Base-by-base conservation (phyloP, 1,140 invertebrate genomes). In the Drosophila bipectinata region DNA sequence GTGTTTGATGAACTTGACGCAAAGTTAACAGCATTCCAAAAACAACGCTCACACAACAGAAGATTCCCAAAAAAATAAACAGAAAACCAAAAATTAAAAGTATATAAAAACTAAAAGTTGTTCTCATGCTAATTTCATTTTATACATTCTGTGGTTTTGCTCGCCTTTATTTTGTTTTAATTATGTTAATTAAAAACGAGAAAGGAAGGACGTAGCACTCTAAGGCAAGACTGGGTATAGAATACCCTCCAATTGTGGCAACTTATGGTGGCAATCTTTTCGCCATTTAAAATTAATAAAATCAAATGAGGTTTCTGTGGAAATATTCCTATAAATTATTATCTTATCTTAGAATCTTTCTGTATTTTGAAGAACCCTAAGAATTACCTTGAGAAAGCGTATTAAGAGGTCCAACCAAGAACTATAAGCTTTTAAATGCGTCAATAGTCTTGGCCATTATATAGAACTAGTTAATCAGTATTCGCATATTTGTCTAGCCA, bases 1-100 rank as follows among this genome's bases (percentile, higher is more conserved):
- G 79, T 71, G 74, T 85, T 85, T 85, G 83, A 87, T 85, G 82
- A 87, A 85, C 82, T 78, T 88, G 83, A 87, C 66, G 75, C 45
- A 57, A 66, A 78, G 79, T 87, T 77, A 73, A 80, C 68, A 57
- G 69, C 26, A 28, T 28, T 28, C 26, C 6, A 28, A 28, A 28
- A 28, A 28, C 26, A 37, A 56, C 62, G 57, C 37, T 66, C 24
- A 44, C 34, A 60, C 48, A 52, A 56, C 48, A 47, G 51, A 72
- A 57, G 41, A 57, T 69, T n/a, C 44, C 66, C 41, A 45, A 51
- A 64, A 57, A 28, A 34, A 51, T 51, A 24, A 62, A 7, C 41
- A 28, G 26, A 28, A 28, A 28, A 28, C 5, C 26, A 28, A 55
- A 74, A 57, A 37, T 57, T 53, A 75, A 59, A 37, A n/a, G 66